phyloP scores from a whole-genome alignment of 2,797 vertebrate genomes.

The Argyrosomus regius region DNA sequence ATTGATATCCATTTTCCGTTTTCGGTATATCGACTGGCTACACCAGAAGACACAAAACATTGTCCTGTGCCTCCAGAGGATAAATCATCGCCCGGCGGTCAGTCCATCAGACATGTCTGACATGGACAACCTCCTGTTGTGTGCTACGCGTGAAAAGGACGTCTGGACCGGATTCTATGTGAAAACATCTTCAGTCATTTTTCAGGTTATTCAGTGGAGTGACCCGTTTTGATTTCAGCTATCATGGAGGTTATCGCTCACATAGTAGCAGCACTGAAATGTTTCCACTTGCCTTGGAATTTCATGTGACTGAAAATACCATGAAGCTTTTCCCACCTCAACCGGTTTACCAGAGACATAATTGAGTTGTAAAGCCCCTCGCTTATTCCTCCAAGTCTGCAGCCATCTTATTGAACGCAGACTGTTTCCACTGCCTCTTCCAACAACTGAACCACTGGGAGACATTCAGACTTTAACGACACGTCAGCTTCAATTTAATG shows the following conservation, averaged over 20 bases:
- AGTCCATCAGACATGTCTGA: too few species aligned
- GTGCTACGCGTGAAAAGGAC: too few species aligned
- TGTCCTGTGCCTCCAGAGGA: too few species aligned
- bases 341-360: background rate
- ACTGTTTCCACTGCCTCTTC: conserved; percentile 12
- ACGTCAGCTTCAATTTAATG: background rate
- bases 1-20: too few species aligned
- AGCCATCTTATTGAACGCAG: background rate
- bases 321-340: background rate
- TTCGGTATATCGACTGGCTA: too few species aligned
- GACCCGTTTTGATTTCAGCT: background rate
- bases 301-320: background rate
- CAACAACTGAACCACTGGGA: conserved; percentile 24
- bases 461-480: conserved; percentile 5
- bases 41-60: too few species aligned
- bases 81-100: too few species aligned
- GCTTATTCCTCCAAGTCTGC: background rate
- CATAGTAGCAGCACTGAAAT: background rate
- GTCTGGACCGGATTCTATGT: too few species aligned
- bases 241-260: accelerated
- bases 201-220: background rate
- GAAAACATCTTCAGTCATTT: background rate
- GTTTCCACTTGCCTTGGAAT: background rate
- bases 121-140: too few species aligned
- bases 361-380: background rate